Evolutionary conservation across 2,113 vertebrate species (phyloP), one percentile per base, ranked within the genome.

Genomic region (Agelaius tricolor): DNA sequence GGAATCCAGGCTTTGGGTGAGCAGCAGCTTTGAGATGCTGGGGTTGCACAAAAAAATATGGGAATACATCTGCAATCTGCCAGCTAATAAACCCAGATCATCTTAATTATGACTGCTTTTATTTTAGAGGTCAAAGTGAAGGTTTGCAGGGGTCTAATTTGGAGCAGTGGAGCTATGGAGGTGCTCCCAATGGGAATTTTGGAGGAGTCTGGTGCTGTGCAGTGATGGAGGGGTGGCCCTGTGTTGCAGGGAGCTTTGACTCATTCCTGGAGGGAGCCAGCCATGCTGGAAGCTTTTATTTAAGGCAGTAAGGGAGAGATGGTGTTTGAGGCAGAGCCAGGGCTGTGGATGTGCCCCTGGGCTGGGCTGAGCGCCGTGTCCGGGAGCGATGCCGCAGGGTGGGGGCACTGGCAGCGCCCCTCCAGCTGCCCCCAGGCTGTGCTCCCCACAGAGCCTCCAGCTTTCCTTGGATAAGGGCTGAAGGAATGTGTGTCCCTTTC

Each of bases 331-430:
- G 73, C 12, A 11, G 21, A 47, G 74, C 74, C 7, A 1, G 18
- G 66, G 86, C 46, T 30, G 74, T 44, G 79, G 51, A 23, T 26
- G 33, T 5, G 31, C 71, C 83, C 71, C 78, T 1, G 16, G 49
- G 49, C 57, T 31, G 84, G 61, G 47, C 4, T 0, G 1, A 84
- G 63, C 47, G 8, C 30, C 3, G 0, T 41, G 44, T 6, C 73
- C 4, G 0, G 49, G 46, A 47, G 68, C 2, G 3, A 18, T 35
- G 66, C 58, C 3, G 1, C n/a, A 1, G 30, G 39, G 2, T 6
- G 31, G 35, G 73, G 39, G 33, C 30, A 61, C 87, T 55, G 90
- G 27, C 71, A 88, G 59, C 2, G 15, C 12, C 93, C 39, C 49
- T 33, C 35, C 85, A 55, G 61, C 87, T 37, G 37, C 83, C 84